Base-by-base conservation (phyloP, 2,113 vertebrate species). In the Larimichthys crocea region DNA sequence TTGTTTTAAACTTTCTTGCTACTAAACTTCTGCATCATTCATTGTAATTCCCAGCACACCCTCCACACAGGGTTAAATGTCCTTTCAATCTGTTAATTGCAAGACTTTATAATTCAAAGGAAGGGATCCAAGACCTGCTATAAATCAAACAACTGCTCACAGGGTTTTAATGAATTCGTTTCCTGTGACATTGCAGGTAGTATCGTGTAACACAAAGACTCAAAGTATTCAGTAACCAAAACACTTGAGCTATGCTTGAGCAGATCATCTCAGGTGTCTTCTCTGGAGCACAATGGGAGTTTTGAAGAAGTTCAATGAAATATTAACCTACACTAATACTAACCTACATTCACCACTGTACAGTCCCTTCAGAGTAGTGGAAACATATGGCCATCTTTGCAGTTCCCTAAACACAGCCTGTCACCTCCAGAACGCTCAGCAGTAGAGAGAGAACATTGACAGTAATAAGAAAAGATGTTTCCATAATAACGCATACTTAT, bases 31-130 rank as follows among this genome's bases (percentile, higher is more conserved):
- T 0, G 11, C 3, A 3, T 10, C 2, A 4, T 73, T 86, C 74
- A 82, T 91, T 84, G 61, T n/a, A 59, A 90, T 86, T 84, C 84
- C 46, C 46, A 9, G 31, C 72, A 76, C 82, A 50, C 14, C n/a
- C 15, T 61, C 35, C 40, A 68, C 29, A 77, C 68, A 31, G 85
- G 75, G 72, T 89, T 91, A 80, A 88, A 88, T 74, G 88, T 86
- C 73, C 80, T 75, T 81, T 92, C 90, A 92, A 89, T 91, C 85
- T 91, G 89, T 87, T 90, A 92, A 92, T 90, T 92, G 83, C 80
- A 59, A 75, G 80, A 82, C 73, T 92, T 92, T 79, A 90, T 83
- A 87, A 86, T 87, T 88, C 68, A 80, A 84, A 87, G 59, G 60
- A 80, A 87, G 53, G 56, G 59, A 73, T 84, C 79, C 49, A 69